Conservation (phyloP, 2,797 vertebrate genomes). For the Echeneis naucrates region DNA sequence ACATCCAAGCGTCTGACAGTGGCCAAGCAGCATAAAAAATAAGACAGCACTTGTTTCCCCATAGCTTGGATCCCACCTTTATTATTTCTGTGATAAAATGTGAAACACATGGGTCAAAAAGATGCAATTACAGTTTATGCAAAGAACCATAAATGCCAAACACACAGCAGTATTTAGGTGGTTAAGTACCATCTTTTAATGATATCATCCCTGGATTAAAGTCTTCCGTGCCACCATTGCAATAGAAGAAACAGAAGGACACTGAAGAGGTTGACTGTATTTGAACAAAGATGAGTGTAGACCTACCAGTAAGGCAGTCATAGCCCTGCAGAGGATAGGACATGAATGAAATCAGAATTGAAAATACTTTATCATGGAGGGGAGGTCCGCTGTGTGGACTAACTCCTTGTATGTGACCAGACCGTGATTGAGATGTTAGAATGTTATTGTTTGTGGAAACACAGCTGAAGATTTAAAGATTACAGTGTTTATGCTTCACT, state of each 20-base stretch:
- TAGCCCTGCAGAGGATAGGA: conserved; percentile 47
- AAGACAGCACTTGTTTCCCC: conserved; percentile 7
- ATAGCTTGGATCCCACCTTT: conserved; percentile 2
- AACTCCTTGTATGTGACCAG: conserved; percentile 45
- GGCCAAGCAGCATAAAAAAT: conserved; percentile 5
- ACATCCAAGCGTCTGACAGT: conserved; percentile 38
- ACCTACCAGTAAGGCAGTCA: conserved; percentile 43
- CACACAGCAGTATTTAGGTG: background rate
- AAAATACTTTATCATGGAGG: too few species aligned
- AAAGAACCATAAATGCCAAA: background rate
- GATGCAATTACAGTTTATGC: background rate
- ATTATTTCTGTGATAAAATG: conserved; percentile 3
- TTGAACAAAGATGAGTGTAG: conserved; percentile 47
- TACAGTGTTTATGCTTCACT: conserved; percentile 55
- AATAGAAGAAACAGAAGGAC: background rate
- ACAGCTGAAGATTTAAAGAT: conserved; percentile 58
- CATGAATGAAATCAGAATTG: conserved; percentile 59
- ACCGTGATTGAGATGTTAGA: conserved; percentile 56
- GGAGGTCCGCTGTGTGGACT: too few species aligned
- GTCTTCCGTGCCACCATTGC: background rate
- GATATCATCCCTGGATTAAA: background rate
- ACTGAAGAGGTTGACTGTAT: conserved; percentile 33
- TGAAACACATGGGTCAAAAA: background rate
- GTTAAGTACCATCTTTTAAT: background rate
- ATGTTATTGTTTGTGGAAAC: conserved; percentile 61